These are phyloP conservation scores for Venusia cambrica DNA, from an alignment of 2,888 invertebrate species.

Conservation along the genomic window DNA sequence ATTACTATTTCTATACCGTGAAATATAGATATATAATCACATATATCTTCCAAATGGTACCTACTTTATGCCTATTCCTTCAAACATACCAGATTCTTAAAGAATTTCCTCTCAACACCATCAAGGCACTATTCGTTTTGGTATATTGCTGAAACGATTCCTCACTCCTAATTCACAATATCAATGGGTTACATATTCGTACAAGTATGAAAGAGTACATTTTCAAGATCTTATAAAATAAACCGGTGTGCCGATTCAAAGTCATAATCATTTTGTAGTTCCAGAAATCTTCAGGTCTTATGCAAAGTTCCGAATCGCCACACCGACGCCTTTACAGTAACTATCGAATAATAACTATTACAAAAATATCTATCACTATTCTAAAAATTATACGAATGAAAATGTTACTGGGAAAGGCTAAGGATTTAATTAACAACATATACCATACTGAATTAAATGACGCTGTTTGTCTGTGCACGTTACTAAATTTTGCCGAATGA, in stretches of 20 bases:
- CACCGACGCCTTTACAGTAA: slow-evolving; percentile 53
- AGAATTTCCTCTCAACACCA: slow-evolving; percentile 51
- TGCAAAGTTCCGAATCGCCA: slow-evolving; percentile 38
- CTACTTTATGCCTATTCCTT: slow-evolving; percentile 43
- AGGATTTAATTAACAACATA: slow-evolving; percentile 77
- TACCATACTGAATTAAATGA: slow-evolving; percentile 62
- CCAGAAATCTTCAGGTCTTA: slow-evolving; percentile 4
- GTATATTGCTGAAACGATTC: slow-evolving; percentile 80
- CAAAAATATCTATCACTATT: slow-evolving; percentile 78
- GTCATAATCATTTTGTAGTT: slow-evolving; percentile 26
- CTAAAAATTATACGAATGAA: slow-evolving; percentile 72
- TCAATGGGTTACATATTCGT: slow-evolving; percentile 63
- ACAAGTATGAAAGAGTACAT: slow-evolving; percentile 65
- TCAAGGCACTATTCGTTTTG: slow-evolving; percentile 79
- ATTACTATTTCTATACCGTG: slow-evolving; percentile 80
- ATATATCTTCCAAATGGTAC: slow-evolving; percentile 40
- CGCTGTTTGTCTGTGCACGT: slow-evolving; percentile 36
- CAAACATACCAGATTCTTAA: slow-evolving; percentile 57
- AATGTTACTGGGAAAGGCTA: slow-evolving; percentile 74
- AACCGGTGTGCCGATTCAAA: slow-evolving; percentile 38
- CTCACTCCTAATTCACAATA: slow-evolving; percentile 77
- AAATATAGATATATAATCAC: slow-evolving; percentile 80
- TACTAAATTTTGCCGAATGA: slow-evolving; percentile 50
- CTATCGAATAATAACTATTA: slow-evolving; percentile 75
- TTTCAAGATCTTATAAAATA: slow-evolving; percentile 56